A percentile compares a stretch with the other conserved stretches of the same genome.
Conservation (phyloP, 2,888 invertebrate genomes). For the Taphrorychus bicolor region DNA sequence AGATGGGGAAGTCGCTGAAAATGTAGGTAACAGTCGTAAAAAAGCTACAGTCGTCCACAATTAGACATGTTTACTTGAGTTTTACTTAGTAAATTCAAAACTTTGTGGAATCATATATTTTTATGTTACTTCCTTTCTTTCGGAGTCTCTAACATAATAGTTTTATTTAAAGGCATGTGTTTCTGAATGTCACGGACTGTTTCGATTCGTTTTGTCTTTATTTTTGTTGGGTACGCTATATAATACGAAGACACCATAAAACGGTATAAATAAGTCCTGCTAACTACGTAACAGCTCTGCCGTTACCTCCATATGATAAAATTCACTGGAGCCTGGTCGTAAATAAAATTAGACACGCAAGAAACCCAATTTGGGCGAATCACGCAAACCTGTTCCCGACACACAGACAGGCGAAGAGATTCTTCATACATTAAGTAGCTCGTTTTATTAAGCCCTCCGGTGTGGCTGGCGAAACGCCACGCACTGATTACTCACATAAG, state of each 20-base stretch:
- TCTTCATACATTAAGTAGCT: neutral
- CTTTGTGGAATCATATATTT: neutral
- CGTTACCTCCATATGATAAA: neutral
- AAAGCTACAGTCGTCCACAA: neutral
- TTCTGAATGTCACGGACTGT: too few species aligned
- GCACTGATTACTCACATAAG: neutral
- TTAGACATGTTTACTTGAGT: neutral
- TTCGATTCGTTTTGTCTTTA: too few species aligned
- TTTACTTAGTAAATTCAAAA: neutral
- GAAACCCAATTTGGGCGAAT: conserved; percentile 16
- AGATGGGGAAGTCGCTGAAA: neutral
- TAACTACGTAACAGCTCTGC: neutral
- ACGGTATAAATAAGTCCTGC: neutral
- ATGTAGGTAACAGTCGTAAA: neutral
- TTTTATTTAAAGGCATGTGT: too few species aligned
- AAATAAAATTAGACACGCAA: conserved; percentile 21
- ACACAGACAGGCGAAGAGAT: neutral
- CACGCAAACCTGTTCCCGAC: conserved; percentile 21
- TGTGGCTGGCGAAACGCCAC: neutral
- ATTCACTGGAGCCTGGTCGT: neutral
- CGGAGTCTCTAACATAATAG: too few species aligned
- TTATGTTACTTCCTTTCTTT: too few species aligned
- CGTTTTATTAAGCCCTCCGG: conserved; percentile 1
- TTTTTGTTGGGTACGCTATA: too few species aligned
- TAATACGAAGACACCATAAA: too few species aligned